Conservation (phyloP, 2,888 invertebrate genomes). For the Rhingia campestris region DNA sequence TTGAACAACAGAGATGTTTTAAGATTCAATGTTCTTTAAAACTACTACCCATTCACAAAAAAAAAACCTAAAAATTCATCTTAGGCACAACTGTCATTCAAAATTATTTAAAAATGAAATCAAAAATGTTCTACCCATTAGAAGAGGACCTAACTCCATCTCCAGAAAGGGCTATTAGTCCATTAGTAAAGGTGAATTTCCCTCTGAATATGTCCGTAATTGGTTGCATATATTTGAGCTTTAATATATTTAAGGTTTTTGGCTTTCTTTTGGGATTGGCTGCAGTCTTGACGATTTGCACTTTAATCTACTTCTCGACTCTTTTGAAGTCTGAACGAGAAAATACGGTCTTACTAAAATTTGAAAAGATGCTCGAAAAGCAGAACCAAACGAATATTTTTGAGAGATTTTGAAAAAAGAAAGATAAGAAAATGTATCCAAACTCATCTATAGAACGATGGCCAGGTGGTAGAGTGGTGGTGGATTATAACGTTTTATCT, state of each 20-base stretch:
- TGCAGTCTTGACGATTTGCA: constrained; percentile 50
- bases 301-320: constrained; percentile 54
- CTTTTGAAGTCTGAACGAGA: constrained; percentile 60
- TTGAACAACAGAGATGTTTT: no score
- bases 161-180: neutral
- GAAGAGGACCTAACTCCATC: constrained; percentile 20
- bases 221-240: neutral
- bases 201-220: neutral
- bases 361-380: constrained; percentile 54
- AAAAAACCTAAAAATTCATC: no score
- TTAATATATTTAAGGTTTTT: constrained; percentile 46
- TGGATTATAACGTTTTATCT: constrained; percentile 20
- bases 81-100: no score
- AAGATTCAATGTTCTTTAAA: no score
- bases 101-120: no score
- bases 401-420: constrained; percentile 2
- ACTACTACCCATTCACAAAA: no score
- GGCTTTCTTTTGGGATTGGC: constrained; percentile 51
- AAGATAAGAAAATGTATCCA: constrained; percentile 21
- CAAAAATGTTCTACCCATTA: constrained; percentile 23
- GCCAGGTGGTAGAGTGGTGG: neutral
- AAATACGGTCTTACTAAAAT: constrained; percentile 37
- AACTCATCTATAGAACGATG: neutral
- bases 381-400: constrained; percentile 48
- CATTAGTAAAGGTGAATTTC: constrained; percentile 27